Evolutionary conservation across 2,888 invertebrate genomes (phyloP).

Genomic region (Disparrhopalites patrizii): DNA sequence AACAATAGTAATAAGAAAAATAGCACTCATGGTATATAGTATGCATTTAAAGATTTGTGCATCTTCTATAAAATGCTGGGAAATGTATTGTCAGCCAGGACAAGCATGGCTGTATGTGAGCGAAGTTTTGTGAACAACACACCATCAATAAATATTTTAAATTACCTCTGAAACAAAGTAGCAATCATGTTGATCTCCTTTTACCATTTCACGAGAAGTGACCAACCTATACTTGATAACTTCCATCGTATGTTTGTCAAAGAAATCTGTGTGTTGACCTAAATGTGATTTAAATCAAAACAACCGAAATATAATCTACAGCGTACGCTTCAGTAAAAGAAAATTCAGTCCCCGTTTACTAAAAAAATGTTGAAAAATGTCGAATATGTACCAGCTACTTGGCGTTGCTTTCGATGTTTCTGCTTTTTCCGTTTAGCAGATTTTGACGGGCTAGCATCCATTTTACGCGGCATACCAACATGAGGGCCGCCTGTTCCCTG

Average conservation of each 20-base stretch:
- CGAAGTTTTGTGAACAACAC: not conserved
- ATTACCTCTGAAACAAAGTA: conserved; percentile 41
- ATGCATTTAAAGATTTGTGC: too few relatives aligned
- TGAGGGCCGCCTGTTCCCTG: conserved; percentile 58
- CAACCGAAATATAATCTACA: not conserved
- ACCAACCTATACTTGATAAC: conserved; percentile 77
- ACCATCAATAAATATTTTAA: not conserved
- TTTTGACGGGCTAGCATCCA: conserved; percentile 70
- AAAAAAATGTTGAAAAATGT: not conserved
- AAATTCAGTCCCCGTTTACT: not conserved
- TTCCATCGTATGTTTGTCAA: conserved; percentile 90
- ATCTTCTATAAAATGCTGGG: too few relatives aligned
- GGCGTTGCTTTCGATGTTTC: conserved; percentile 65
- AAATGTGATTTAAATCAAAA: conserved; percentile 49
- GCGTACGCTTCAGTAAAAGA: not conserved
- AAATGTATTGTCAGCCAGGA: too few relatives aligned
- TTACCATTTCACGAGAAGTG: conserved; percentile 50
- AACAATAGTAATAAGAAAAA: not conserved
- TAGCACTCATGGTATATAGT: too few relatives aligned
- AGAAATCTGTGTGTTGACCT: conserved; percentile 92
- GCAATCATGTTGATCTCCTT: conserved; percentile 22
- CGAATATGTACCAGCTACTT: conserved; percentile 70
- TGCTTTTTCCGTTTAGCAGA: conserved; percentile 78
- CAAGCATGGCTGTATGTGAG: too few relatives aligned
- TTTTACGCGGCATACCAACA: conserved; percentile 58